phyloP scores from a whole-genome alignment of 2,797 vertebrate species.

The Sebastes minor region DNA sequence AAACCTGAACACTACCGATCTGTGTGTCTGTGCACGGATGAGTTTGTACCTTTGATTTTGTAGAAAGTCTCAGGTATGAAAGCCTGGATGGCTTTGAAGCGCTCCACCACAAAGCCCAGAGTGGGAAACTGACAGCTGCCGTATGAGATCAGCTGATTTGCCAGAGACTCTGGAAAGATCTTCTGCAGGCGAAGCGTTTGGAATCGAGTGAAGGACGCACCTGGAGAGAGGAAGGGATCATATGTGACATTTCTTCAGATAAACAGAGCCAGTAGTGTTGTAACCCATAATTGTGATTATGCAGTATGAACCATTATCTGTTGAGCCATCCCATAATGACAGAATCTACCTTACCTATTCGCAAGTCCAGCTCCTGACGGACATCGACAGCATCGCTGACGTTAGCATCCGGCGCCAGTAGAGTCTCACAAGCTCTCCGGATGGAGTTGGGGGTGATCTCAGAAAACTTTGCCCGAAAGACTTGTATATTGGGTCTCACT shows the following conservation, averaged over 20 bases:
- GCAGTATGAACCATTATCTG: background rate
- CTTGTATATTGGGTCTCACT: slow-evolving; percentile 91
- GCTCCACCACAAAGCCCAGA: slow-evolving; percentile 96
- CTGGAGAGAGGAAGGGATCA: slow-evolving; percentile 65
- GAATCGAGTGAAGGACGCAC: slow-evolving; percentile 97
- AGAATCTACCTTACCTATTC: slow-evolving; percentile 83
- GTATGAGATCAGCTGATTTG: slow-evolving; percentile 97
- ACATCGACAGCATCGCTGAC: slow-evolving; percentile 93
- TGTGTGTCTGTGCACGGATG: background rate
- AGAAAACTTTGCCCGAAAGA: slow-evolving; percentile 94
- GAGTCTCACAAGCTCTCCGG: slow-evolving; percentile 89
- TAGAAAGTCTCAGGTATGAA: slow-evolving; percentile 96
- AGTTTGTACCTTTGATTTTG: slow-evolving; percentile 91
- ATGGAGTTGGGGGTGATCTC: slow-evolving; percentile 94
- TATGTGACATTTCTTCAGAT: background rate
- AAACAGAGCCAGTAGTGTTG: background rate
- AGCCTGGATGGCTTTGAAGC: slow-evolving; percentile 98
- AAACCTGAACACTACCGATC: background rate
- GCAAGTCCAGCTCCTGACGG: slow-evolving; percentile 94
- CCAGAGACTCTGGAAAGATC: slow-evolving; percentile 91
- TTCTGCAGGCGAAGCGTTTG: slow-evolving; percentile 94
- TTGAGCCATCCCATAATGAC: background rate
- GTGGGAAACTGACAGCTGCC: slow-evolving; percentile 99
- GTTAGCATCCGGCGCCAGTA: slow-evolving; percentile 86
- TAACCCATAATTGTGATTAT: background rate